Conservation (phyloP, 2,888 invertebrate species). For the Cephus runcator region DNA sequence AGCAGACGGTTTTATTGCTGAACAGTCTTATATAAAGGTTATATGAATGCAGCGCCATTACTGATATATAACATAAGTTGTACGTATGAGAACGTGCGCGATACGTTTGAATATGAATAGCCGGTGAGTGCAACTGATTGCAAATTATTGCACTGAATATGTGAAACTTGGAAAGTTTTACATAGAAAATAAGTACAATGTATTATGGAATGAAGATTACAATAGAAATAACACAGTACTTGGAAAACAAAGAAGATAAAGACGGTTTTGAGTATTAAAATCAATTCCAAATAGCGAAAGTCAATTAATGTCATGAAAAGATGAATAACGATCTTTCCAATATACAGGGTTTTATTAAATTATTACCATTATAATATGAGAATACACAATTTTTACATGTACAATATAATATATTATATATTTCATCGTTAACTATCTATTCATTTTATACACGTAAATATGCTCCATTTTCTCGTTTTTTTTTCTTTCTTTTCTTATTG, state of each 20-base stretch:
- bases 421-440: slow-evolving; percentile 34
- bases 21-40: neutral
- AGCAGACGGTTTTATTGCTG: neutral
- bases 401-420: slow-evolving; percentile 55
- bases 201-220: neutral
- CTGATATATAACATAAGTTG: neutral
- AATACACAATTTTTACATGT: slow-evolving; percentile 59
- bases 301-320: neutral
- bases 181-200: neutral
- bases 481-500: slow-evolving; percentile 2
- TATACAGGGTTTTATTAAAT: slow-evolving; percentile 57
- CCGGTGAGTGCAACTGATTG: neutral
- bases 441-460: slow-evolving; percentile 36
- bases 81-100: neutral
- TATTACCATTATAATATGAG: slow-evolving; percentile 54
- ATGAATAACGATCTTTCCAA: slow-evolving; percentile 20
- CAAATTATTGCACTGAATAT: neutral
- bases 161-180: neutral
- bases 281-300: neutral
- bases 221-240: neutral
- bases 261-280: neutral
- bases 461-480: slow-evolving; percentile 24
- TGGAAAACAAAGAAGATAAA: neutral
- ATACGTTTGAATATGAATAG: neutral
- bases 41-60: neutral